A percentile compares a stretch with the other conserved stretches of the same genome.
Conservation (phyloP, 2,797 vertebrate genomes). For the Okamejei kenojei region DNA sequence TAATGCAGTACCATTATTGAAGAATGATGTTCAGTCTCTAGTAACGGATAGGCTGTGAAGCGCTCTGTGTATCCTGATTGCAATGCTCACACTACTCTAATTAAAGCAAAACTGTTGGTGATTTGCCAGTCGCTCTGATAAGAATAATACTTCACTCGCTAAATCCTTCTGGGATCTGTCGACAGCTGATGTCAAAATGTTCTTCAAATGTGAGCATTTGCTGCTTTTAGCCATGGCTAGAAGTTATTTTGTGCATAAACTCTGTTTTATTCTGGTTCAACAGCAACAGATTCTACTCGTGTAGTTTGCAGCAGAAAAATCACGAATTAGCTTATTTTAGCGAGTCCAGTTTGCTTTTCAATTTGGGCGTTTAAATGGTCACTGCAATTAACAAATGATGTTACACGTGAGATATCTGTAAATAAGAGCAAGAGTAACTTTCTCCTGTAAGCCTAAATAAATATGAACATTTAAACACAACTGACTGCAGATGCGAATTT, state of each 20-base stretch:
- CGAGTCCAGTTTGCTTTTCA: too few species aligned
- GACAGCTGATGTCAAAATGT: constrained; percentile 21
- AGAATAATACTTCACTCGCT: neutral
- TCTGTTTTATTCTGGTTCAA: neutral
- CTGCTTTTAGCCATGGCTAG: neutral
- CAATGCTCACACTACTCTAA: neutral
- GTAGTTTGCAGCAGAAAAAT: too few species aligned
- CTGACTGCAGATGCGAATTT: too few species aligned
- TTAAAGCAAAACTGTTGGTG: constrained; percentile 16
- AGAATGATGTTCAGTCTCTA: neutral
- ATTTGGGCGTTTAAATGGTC: too few species aligned
- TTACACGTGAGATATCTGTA: neutral
- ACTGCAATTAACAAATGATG: neutral
- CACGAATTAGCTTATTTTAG: neutral
- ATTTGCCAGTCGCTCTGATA: neutral
- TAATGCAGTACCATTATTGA: neutral
- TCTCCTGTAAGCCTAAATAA: neutral
- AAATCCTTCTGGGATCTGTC: neutral
- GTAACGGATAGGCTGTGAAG: neutral
- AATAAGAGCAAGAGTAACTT: neutral
- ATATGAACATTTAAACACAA: too few species aligned
- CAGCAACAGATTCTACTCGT: neutral
- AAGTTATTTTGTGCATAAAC: neutral
- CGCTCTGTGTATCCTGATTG: neutral
- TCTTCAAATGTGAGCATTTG: neutral